Conservation (phyloP, 2,888 invertebrate genomes). For the Pterostichus madidus region DNA sequence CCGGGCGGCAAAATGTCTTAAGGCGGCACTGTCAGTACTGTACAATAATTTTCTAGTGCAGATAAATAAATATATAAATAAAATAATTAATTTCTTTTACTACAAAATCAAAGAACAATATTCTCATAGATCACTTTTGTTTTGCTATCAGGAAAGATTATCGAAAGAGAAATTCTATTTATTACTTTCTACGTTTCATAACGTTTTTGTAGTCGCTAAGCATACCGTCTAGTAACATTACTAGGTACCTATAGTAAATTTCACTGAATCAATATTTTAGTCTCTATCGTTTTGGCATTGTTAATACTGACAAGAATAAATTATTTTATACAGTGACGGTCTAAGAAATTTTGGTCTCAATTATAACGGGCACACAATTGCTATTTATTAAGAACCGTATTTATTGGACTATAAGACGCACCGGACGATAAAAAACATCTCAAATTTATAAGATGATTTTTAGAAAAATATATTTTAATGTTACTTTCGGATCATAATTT, state of each 20-base stretch:
- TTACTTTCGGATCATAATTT: no score
- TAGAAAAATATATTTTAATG: no score
- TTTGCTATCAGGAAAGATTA: slow-evolving; percentile 27
- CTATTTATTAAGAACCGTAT: no score
- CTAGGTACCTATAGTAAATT: slow-evolving; percentile 27
- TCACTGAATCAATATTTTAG: slow-evolving; percentile 39
- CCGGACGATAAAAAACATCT: no score
- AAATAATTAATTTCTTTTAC: slow-evolving; percentile 21
- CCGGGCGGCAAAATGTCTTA: no score
- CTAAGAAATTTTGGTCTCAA: no score
- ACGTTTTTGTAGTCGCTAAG: slow-evolving; percentile 32
- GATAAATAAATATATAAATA: neutral
- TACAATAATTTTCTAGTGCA: no score
- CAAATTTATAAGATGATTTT: no score
- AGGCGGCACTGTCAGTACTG: no score
- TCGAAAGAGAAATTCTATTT: slow-evolving; percentile 45
- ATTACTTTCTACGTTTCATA: slow-evolving; percentile 52
- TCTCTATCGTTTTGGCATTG: neutral
- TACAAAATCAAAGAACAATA: slow-evolving; percentile 7
- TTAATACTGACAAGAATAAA: neutral
- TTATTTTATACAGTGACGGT: no score
- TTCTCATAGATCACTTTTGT: slow-evolving; percentile 31
- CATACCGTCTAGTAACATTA: slow-evolving; percentile 18
- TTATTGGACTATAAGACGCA: no score
- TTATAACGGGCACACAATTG: no score